Evolutionary conservation across 2,797 vertebrate genomes (phyloP).

Genomic region (Gobionotothen gibberifrons): DNA sequence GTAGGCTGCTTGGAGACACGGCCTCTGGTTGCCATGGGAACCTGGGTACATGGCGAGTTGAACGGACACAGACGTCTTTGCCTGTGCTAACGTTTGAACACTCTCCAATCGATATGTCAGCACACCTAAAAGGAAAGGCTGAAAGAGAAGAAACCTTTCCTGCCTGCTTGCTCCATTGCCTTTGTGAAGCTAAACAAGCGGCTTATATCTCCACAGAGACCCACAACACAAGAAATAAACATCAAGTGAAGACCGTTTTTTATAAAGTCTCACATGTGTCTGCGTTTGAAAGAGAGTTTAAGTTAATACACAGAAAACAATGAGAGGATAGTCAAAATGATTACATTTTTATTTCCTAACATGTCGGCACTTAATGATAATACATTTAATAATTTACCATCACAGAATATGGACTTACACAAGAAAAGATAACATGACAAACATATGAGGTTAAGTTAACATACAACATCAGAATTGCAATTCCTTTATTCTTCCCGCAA

Average conservation of each 20-base stretch:
- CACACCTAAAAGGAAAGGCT: conserved; percentile 40
- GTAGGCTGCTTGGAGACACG: conserved; percentile 63
- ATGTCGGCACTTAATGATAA: no score
- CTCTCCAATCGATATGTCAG: conserved; percentile 63
- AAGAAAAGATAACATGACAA: no score
- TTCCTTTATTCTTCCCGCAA: no score
- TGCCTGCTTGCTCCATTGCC: conserved; percentile 13
- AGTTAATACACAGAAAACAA: conserved; percentile 11
- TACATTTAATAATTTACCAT: no score
- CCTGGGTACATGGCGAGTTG: conserved; percentile 42
- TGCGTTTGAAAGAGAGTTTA: neutral
- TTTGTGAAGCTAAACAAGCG: conserved; percentile 30
- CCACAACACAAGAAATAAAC: conserved; percentile 6
- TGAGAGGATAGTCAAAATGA: conserved; percentile 23
- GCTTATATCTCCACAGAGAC: conserved; percentile 3
- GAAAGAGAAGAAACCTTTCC: conserved; percentile 50
- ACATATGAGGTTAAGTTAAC: no score
- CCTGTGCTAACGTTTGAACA: conserved; percentile 46
- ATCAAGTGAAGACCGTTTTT: conserved; percentile 9
- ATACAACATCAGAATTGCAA: no score
- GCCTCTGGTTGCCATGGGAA: conserved; percentile 74
- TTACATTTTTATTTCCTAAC: no score
- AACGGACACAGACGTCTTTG: conserved; percentile 52
- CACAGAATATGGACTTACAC: no score
- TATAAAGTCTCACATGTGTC: neutral